Conservation (phyloP, 2,888 invertebrate species). For the Rhorus exstirpatorius region DNA sequence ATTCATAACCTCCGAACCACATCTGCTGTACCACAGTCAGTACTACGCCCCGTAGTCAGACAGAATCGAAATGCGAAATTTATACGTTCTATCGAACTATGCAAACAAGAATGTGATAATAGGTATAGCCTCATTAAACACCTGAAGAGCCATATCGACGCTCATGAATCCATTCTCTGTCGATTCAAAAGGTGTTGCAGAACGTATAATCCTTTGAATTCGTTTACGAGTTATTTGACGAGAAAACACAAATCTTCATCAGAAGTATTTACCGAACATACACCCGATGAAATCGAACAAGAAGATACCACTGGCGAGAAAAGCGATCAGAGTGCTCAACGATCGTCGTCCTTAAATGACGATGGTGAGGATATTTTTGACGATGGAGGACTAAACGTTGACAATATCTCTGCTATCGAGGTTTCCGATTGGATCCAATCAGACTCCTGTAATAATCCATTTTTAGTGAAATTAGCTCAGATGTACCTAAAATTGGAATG, state of each 20-base stretch:
- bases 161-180: constrained; percentile 6
- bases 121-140: constrained; percentile 19
- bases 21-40: constrained; percentile 6
- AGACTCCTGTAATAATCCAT: constrained; percentile 30
- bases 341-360: not conserved
- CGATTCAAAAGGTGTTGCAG: constrained; percentile 5
- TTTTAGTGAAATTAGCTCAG: constrained; percentile 52
- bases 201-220: constrained; percentile 21
- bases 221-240: constrained; percentile 28
- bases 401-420: constrained; percentile 14
- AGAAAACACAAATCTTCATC: constrained; percentile 14
- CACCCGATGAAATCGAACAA: not conserved
- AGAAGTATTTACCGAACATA: not conserved
- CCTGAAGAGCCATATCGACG: constrained; percentile 24
- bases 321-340: not conserved
- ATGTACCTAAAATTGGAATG: constrained; percentile 73
- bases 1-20: constrained; percentile 4
- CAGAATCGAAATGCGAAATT: constrained; percentile 21
- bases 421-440: not conserved
- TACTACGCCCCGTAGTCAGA: not conserved
- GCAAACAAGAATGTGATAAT: constrained; percentile 17
- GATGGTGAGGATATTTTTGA: constrained; percentile 8
- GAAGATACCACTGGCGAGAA: constrained; percentile 1
- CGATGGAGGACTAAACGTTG: not conserved
- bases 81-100: constrained; percentile 22